Conservation (phyloP, 2,888 invertebrate genomes). For the Cordilura impudica region DNA sequence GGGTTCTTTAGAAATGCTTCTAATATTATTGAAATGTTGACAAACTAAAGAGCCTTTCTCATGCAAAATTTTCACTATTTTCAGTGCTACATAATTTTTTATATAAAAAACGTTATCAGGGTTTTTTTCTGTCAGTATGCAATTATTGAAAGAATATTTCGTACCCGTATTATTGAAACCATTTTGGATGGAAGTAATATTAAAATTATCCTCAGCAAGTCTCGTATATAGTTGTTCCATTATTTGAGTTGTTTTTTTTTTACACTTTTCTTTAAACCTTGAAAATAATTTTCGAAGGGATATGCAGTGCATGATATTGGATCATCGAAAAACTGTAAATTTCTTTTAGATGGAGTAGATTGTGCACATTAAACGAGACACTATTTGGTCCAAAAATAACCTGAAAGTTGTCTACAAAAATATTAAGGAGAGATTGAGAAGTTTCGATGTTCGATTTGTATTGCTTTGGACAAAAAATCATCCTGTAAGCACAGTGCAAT, state of each 20-base stretch:
- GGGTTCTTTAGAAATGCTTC: constrained; percentile 4
- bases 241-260: constrained; percentile 31
- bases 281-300: constrained; percentile 45
- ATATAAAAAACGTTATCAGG: constrained; percentile 12
- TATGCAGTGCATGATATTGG: too few species aligned
- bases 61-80: constrained; percentile 2
- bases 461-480: too few species aligned
- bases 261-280: constrained; percentile 23
- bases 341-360: too few species aligned
- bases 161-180: neutral
- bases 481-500: too few species aligned
- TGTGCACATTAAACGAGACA: too few species aligned
- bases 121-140: neutral
- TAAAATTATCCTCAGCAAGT: neutral
- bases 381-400: too few species aligned
- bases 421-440: too few species aligned
- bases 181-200: constrained; percentile 1
- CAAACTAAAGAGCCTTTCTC: constrained; percentile 2
- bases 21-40: constrained; percentile 10
- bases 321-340: too few species aligned
- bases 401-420: too few species aligned
- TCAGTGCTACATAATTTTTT: constrained; percentile 5
- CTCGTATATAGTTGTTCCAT: constrained; percentile 27
- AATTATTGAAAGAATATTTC: neutral
- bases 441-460: too few species aligned